A percentile compares a stretch with the other conserved stretches of the same genome.
phyloP scores from a whole-genome alignment of 2,888 invertebrate species.

The Rapana venosa region DNA sequence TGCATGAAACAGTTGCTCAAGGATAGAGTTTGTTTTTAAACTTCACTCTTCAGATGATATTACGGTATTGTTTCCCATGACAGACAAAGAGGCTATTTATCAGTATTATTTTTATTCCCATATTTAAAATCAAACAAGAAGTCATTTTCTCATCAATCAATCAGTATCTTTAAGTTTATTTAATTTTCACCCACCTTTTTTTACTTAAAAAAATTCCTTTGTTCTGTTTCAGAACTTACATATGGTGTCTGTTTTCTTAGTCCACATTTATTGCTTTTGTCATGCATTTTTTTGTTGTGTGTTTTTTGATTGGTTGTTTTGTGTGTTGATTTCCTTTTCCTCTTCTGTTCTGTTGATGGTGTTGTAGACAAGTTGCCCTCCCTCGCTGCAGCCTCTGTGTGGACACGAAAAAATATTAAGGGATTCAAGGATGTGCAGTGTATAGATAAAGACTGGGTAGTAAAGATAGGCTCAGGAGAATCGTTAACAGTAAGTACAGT shows the following conservation, averaged over 20 bases:
- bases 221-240: background rate
- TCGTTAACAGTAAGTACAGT: slow-evolving; percentile 89
- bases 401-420: slow-evolving; percentile 93
- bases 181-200: background rate
- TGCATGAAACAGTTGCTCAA: too few species aligned
- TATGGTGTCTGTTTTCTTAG: background rate
- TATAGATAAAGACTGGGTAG: slow-evolving; percentile 89
- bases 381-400: slow-evolving; percentile 88
- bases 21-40: too few species aligned
- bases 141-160: background rate
- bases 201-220: background rate
- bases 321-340: background rate
- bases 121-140: too few species aligned
- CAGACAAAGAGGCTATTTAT: too few species aligned
- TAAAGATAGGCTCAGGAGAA: slow-evolving; percentile 97
- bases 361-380: slow-evolving; percentile 72
- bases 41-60: too few species aligned
- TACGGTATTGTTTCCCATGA: too few species aligned
- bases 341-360: slow-evolving; percentile 42
- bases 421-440: slow-evolving; percentile 93
- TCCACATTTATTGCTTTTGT: background rate
- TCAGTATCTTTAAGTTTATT: background rate
- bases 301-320: background rate
- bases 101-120: too few species aligned
- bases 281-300: background rate